Percentiles rank a stretch among this genome's conserved stretches.
Conservation (phyloP, 2,888 invertebrate species). For the Hofmannophila pseudospretella region DNA sequence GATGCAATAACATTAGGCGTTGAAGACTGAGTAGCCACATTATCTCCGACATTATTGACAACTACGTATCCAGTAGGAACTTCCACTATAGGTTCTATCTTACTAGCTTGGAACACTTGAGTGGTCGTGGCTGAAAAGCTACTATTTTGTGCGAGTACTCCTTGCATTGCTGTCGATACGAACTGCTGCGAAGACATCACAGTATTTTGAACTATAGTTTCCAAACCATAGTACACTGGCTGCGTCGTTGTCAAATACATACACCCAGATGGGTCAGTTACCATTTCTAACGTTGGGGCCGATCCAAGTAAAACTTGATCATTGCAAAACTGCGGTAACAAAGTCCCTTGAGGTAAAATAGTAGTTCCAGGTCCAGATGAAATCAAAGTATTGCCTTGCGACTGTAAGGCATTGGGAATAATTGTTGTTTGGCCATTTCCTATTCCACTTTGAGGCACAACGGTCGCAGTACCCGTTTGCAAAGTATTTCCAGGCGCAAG, state of each 20-base stretch:
- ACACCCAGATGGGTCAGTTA: constrained; percentile 77
- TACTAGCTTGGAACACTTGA: constrained; percentile 90
- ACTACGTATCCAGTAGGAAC: constrained; percentile 84
- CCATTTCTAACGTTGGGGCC: constrained; percentile 80
- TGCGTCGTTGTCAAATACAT: constrained; percentile 82
- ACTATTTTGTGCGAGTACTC: constrained; percentile 87
- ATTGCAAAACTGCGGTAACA: constrained; percentile 72
- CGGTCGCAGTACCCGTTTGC: constrained; percentile 58
- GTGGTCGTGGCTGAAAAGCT: constrained; percentile 91
- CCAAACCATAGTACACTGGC: constrained; percentile 89
- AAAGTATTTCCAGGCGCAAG: constrained; percentile 52
- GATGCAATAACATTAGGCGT: constrained; percentile 63
- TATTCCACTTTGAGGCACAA: constrained; percentile 69
- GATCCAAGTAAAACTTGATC: constrained; percentile 81
- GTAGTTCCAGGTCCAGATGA: constrained; percentile 76
- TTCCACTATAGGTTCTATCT: constrained; percentile 89
- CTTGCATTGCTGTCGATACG: constrained; percentile 88
- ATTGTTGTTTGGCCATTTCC: constrained; percentile 71
- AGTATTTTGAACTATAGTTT: constrained; percentile 92
- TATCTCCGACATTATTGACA: constrained; percentile 79
- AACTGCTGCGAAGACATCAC: constrained; percentile 94
- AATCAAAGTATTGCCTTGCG: constrained; percentile 75
- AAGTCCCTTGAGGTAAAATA: constrained; percentile 79
- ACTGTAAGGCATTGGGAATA: constrained; percentile 66
- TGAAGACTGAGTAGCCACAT: constrained; percentile 61